Evolutionary conservation across 1,140 invertebrate species (phyloP), one percentile per base, ranked within the genome.

Genomic region (Pseudobourletiella spinata): DNA sequence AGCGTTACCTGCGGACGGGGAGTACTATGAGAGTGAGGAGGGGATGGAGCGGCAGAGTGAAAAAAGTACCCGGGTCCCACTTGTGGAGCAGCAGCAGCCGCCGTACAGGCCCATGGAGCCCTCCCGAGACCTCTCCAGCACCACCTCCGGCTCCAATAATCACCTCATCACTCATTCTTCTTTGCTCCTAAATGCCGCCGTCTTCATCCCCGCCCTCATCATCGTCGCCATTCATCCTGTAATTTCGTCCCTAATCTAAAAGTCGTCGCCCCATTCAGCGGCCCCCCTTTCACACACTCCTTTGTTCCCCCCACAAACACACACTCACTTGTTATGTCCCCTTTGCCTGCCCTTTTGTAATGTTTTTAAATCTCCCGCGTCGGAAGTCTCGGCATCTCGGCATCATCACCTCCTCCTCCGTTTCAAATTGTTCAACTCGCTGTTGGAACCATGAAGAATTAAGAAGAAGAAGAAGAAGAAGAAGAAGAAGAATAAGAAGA

Each of bases 81-180:
- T 66, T 44, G 56, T 61, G 18, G 64, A 62, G n/a, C 25, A 6
- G 6, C 32, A 8, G 8, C 57, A n/a, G n/a, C n/a, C n/a, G n/a
- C n/a, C n/a, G 1, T 59, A 54, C 22, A 30, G 28, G 46, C 57
- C 57, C 39, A 54, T 52, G n/a, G 59, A 55, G 18, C 42, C 57
- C n/a, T 42, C 15, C 39, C 6, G 15, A 4, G 18, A 46, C 50
- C 11, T 25, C 6, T 26, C 50, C 25, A 51, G 6, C 20, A 22
- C n/a, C 22, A 8, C 50, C 24, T 25, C 20, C 25, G 18, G 50
- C 22, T 11, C 8, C 25, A 22, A 25, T 20, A 46, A 8, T 52
- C 50, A 52, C 50, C 50, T 52, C 15, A 26, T 26, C 50, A 22
- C 20, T 26, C 50, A 48, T 52, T 22, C 50, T 25, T 22, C 11